Percentiles rank a stretch among this genome's conserved stretches.
Evolutionary conservation across 2,888 invertebrate species (phyloP).

Genomic region (Lingula anatina): DNA sequence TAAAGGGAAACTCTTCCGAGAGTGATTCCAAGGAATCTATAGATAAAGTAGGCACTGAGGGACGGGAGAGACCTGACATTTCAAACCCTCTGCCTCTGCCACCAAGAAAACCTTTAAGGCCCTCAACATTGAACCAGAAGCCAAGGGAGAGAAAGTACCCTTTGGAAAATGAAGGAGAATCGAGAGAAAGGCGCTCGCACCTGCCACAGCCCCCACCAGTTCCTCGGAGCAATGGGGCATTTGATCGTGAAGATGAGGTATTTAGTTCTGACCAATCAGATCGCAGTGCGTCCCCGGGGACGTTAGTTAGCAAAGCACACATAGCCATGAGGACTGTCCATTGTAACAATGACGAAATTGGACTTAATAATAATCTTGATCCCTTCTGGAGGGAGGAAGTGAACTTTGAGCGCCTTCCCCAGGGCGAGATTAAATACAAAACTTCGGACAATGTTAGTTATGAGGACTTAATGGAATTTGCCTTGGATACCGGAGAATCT

Average conservation of each 20-base stretch:
- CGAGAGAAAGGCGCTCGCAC: neutral
- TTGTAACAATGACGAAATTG: constrained; percentile 35
- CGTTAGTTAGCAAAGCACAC: no score
- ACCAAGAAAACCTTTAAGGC: constrained; percentile 67
- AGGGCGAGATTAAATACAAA: constrained; percentile 48
- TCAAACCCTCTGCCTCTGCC: constrained; percentile 68
- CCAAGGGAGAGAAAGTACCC: constrained; percentile 76
- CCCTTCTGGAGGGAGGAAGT: constrained; percentile 42
- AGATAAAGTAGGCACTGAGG: neutral
- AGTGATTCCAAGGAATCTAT: no score
- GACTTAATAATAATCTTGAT: constrained; percentile 35
- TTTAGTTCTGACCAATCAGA: neutral
- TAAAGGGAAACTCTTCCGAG: no score
- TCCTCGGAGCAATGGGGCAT: neutral
- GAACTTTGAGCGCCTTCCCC: constrained; percentile 30
- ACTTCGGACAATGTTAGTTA: constrained; percentile 80
- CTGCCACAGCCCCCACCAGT: neutral
- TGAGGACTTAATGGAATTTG: constrained; percentile 85
- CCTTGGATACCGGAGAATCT: constrained; percentile 59
- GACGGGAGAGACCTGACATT: constrained; percentile 3
- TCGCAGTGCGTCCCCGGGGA: no score
- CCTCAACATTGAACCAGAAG: constrained; percentile 58
- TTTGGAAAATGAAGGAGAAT: constrained; percentile 55
- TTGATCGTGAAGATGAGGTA: neutral
- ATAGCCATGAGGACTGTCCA: constrained; percentile 21